These are phyloP conservation scores for Augochlora pura DNA, from an alignment of 1,140 invertebrate genomes.

Conservation along the genomic window DNA sequence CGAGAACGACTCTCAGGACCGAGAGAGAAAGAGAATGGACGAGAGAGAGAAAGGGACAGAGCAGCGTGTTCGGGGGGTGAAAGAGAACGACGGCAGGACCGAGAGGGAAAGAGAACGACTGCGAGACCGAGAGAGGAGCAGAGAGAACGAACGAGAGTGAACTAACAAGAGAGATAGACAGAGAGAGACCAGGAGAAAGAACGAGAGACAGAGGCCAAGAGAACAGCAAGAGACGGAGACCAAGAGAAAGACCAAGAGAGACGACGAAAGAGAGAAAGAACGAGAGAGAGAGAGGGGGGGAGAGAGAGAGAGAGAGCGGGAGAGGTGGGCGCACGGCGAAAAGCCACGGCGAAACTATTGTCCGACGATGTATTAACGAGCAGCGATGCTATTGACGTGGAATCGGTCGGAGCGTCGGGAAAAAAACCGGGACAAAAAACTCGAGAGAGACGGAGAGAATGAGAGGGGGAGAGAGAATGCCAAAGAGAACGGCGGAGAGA, in stretches of 20 bases:
- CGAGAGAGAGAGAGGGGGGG: not conserved
- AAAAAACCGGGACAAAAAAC: constrained; percentile 49
- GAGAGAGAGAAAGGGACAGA: not conserved
- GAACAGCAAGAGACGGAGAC: no score
- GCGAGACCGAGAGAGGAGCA: no score
- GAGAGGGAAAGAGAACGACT: no score
- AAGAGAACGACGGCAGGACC: no score
- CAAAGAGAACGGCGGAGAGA: not conserved
- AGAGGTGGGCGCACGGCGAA: constrained; percentile 49
- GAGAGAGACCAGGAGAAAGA: no score
- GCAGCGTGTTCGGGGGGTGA: no score
- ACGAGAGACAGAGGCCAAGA: no score
- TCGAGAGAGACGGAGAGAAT: not conserved
- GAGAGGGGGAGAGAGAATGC: not conserved
- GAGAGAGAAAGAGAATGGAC: not conserved
- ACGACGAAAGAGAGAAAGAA: not conserved
- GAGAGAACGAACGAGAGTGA: no score
- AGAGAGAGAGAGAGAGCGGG: not conserved
- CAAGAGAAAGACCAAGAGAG: no score
- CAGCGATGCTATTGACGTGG: constrained; percentile 64
- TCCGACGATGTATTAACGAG: constrained; percentile 68
- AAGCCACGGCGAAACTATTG: constrained; percentile 64
- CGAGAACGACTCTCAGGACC: not conserved
- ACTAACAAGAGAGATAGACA: no score
- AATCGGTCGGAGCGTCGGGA: constrained; percentile 54